Evolutionary conservation across 2,888 invertebrate genomes (phyloP).

Genomic region (Thecocarcelia acutangulata): DNA sequence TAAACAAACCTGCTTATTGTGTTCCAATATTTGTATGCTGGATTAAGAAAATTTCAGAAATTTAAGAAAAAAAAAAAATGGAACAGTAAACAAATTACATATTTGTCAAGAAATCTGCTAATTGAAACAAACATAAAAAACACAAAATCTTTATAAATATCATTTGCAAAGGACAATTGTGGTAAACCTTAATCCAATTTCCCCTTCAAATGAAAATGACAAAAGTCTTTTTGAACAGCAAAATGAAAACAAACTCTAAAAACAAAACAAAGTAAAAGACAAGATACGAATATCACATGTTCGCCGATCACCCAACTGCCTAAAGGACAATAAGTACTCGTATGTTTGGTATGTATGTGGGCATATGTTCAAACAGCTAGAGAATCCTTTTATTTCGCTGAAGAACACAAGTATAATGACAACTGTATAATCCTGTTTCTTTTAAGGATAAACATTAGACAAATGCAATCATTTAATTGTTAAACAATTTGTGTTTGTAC

Average conservation of each 20-base stretch:
- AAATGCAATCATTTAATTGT: constrained; percentile 47
- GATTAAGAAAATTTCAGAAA: too few species aligned
- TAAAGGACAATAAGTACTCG: not conserved
- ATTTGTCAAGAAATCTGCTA: not conserved
- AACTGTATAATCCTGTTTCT: constrained; percentile 57
- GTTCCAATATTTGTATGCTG: too few species aligned
- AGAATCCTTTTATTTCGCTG: constrained; percentile 50
- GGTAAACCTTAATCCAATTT: constrained; percentile 61
- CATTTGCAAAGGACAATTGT: constrained; percentile 42
- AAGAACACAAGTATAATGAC: constrained; percentile 46
- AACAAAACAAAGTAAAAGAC: constrained; percentile 22
- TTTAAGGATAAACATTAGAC: constrained; percentile 16
- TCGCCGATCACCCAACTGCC: constrained; percentile 31
- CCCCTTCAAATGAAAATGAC: constrained; percentile 27
- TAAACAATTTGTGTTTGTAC: constrained; percentile 47
- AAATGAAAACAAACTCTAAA: constrained; percentile 48
- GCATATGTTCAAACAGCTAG: constrained; percentile 31
- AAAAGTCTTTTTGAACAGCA: constrained; percentile 27
- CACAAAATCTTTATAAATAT: constrained; percentile 7
- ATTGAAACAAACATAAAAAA: not conserved
- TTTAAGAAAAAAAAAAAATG: too few species aligned
- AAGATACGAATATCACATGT: constrained; percentile 52
- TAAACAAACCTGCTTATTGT: too few species aligned
- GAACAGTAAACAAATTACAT: too few species aligned
- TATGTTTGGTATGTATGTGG: constrained; percentile 12